Percentiles rank a stretch among this genome's conserved stretches.
Conservation (phyloP, 1,140 invertebrate species). For the Pseudoatta argentina region DNA sequence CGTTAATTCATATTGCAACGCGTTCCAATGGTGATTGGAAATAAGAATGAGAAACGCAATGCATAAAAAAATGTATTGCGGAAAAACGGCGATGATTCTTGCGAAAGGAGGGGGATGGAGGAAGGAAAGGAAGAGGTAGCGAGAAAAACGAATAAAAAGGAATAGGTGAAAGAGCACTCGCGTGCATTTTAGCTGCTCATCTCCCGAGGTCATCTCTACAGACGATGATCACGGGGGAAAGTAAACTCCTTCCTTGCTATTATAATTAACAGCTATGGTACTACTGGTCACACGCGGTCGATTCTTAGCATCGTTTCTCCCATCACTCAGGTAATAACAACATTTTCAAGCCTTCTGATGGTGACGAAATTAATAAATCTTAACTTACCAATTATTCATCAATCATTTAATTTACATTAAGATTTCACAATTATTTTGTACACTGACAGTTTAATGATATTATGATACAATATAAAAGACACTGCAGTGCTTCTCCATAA, state of each 20-base stretch:
- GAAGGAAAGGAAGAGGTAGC: background rate
- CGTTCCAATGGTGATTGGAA: background rate
- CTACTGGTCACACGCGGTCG: slow-evolving; percentile 29
- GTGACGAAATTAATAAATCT: background rate
- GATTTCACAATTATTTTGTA: no score
- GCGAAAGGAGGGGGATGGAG: background rate
- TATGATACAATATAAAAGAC: background rate
- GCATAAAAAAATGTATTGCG: background rate
- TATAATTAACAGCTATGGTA: slow-evolving; percentile 48
- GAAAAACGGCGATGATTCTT: slow-evolving; percentile 39
- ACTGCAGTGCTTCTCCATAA: background rate
- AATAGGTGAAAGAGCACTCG: slow-evolving; percentile 53
- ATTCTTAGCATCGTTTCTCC: slow-evolving; percentile 12
- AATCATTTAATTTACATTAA: background rate
- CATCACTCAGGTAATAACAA: slow-evolving; percentile 18
- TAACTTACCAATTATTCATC: background rate
- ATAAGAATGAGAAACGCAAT: slow-evolving; percentile 14
- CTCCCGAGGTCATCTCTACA: slow-evolving; percentile 69
- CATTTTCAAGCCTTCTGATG: background rate
- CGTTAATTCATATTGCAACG: slow-evolving; percentile 43
- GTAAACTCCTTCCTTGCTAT: slow-evolving; percentile 26
- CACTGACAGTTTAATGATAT: background rate
- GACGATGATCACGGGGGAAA: slow-evolving; percentile 44
- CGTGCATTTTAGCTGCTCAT: slow-evolving; percentile 54
- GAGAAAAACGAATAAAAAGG: slow-evolving; percentile 21